phyloP scores from a whole-genome alignment of 1,140 invertebrate species.

The Rhyacophila brunnea region DNA sequence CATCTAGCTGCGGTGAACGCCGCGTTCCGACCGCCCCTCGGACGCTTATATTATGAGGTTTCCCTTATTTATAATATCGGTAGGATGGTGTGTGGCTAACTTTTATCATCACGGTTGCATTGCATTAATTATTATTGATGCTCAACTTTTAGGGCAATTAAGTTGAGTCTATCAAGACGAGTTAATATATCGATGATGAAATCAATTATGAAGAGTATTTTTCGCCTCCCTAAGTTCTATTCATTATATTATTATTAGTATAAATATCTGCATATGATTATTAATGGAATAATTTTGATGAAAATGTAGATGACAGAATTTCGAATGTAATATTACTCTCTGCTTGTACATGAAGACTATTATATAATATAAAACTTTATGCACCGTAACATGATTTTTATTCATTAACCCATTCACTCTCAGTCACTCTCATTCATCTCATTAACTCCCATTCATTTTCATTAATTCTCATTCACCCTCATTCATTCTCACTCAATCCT shows the following conservation, averaged over 20 bases:
- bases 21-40: constrained; percentile 1
- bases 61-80: constrained; percentile 10
- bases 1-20: background rate
- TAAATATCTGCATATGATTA: constrained; percentile 32
- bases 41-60: constrained; percentile 11
- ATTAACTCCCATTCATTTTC: no score
- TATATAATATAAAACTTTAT: constrained; percentile 37
- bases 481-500: no score
- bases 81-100: background rate
- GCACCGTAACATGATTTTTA: constrained; percentile 27
- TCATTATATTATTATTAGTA: constrained; percentile 32
- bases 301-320: constrained; percentile 34
- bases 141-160: constrained; percentile 14
- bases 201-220: constrained; percentile 2
- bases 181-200: background rate
- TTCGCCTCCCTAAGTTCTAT: constrained; percentile 31
- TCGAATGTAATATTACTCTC: constrained; percentile 36
- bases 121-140: background rate
- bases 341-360: constrained; percentile 37
- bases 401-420: constrained; percentile 5
- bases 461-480: no score
- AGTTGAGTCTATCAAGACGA: constrained; percentile 1
- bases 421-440: no score
- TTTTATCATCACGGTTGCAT: background rate
- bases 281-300: constrained; percentile 33